Conservation (phyloP, 2,797 vertebrate species). For the Chiloscyllium punctatum region DNA sequence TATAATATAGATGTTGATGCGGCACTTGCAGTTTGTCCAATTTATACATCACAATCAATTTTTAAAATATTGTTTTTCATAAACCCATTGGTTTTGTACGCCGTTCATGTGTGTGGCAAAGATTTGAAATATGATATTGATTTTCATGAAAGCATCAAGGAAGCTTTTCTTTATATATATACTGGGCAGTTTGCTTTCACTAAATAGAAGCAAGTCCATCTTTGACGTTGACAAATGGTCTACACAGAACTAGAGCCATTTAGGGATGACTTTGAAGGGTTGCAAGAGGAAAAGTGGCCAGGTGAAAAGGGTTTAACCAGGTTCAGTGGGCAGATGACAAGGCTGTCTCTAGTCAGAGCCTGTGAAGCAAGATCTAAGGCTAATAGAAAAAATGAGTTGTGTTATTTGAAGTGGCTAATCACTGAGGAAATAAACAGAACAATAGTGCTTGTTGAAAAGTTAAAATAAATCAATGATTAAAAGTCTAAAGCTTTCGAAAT, state of each 20-base stretch:
- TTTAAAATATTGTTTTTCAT: background rate
- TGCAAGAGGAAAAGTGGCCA: conserved; percentile 52
- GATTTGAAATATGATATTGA: conserved; percentile 34
- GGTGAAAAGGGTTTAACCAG: conserved; percentile 49
- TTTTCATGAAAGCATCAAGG: conserved; percentile 19
- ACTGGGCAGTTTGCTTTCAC: conserved; percentile 50
- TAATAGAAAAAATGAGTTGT: conserved; percentile 14
- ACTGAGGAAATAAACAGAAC: background rate
- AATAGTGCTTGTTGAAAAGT: background rate
- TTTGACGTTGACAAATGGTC: conserved; percentile 71
- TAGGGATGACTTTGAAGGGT: conserved; percentile 60
- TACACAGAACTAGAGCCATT: conserved; percentile 64
- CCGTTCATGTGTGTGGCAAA: conserved; percentile 17
- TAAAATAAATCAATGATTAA: background rate
- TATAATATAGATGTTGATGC: background rate
- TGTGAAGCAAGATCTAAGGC: conserved; percentile 13
- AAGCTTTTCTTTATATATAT: background rate
- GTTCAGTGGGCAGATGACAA: conserved; percentile 39
- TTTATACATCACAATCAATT: conserved; percentile 5
- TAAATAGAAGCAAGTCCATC: conserved; percentile 56
- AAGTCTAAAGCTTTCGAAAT: background rate
- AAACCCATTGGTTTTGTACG: conserved; percentile 20
- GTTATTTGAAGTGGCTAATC: background rate
- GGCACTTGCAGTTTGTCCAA: background rate
- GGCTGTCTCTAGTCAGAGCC: conserved; percentile 4